Percentiles rank a stretch among this genome's conserved stretches.
These are phyloP conservation scores for Ericerus pela DNA, from an alignment of 1,140 invertebrate species.

Conservation along the genomic window DNA sequence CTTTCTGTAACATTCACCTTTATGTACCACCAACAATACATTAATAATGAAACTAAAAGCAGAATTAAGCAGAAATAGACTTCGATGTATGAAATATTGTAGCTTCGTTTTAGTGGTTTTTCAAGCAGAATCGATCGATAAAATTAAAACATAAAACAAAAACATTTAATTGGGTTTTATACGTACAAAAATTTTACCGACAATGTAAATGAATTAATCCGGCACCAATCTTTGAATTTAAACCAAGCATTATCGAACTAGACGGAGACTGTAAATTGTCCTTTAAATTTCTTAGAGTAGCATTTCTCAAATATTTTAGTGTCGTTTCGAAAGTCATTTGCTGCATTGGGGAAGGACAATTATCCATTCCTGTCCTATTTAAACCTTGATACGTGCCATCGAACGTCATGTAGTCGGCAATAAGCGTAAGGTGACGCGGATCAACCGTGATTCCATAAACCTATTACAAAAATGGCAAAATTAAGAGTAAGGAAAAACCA, in stretches of 20 bases:
- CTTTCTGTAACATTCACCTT: neutral
- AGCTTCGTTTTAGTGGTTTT: neutral
- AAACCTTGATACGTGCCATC: conserved; percentile 78
- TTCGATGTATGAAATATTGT: neutral
- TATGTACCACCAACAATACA: neutral
- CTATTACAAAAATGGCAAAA: conserved; percentile 23
- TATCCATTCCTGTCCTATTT: conserved; percentile 77
- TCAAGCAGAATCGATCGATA: too few relatives aligned
- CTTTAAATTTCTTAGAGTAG: conserved; percentile 41
- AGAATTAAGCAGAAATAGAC: neutral
- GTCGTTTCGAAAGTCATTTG: conserved; percentile 98
- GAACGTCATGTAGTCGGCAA: conserved; percentile 97
- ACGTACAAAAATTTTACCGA: conserved; percentile 9
- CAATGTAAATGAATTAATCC: conserved; percentile 34
- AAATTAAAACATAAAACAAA: too few relatives aligned
- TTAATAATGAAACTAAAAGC: neutral
- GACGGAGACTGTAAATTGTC: conserved; percentile 78
- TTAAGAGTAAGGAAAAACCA: neutral
- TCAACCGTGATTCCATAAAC: conserved; percentile 94
- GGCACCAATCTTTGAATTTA: conserved; percentile 68
- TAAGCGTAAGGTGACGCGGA: conserved; percentile 75
- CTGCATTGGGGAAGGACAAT: conserved; percentile 78
- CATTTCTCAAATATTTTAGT: conserved; percentile 67
- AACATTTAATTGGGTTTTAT: neutral
- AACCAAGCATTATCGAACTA: conserved; percentile 72